Base-by-base conservation (phyloP, 30 jellyfish, hydroid and myxozoan species). In the Mastigias papua region DNA sequence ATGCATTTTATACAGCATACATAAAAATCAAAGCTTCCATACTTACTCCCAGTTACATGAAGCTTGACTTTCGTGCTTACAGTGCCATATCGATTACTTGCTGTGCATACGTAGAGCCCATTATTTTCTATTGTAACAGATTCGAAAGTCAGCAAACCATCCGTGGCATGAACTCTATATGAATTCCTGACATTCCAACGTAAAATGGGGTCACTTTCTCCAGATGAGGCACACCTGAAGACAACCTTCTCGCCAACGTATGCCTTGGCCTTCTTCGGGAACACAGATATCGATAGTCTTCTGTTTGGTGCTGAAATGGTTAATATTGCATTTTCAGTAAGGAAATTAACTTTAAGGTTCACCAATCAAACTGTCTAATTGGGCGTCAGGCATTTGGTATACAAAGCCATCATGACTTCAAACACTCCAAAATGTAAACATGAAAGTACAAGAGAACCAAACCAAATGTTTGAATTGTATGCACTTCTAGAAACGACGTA, bases 21-120 rank as follows among this genome's bases (percentile, higher is more conserved):
- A 15, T 42, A 42, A 42, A 42, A 42, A 15, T 15, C 7, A 42
- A 4, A 42, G 13, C 13, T 4, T 8, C 54, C 13, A 15, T 54
- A 77, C 97, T 28, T 93, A 93, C 98, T 88, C 48, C 57, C 65
- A 5, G 26, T 54, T 17, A 94, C 99, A 17, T 69, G 73, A 1
- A 94, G 95, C 37, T 86, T 75, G 73, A 87, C 96, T 33, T 65
- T 81, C 11, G 86, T 84, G 57, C 90, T 76, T 0, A 48, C 95
- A 3, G 86, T 46, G 35, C 99, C 97, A 51, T 87, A 85, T 27
- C 63, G 92, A 73, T 94, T 94, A 30, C 76, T 58, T 16, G 97
- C 99, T 23, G 89, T 60, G 87, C 99, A 94, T 34, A 31, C 86
- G 64, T 94, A 94, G 0, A 35, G 16, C 0, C 99, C 99, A 60